These are phyloP conservation scores for Xiphophorus hellerii DNA, from an alignment of 2,113 vertebrate genomes.

Conservation along the genomic window DNA sequence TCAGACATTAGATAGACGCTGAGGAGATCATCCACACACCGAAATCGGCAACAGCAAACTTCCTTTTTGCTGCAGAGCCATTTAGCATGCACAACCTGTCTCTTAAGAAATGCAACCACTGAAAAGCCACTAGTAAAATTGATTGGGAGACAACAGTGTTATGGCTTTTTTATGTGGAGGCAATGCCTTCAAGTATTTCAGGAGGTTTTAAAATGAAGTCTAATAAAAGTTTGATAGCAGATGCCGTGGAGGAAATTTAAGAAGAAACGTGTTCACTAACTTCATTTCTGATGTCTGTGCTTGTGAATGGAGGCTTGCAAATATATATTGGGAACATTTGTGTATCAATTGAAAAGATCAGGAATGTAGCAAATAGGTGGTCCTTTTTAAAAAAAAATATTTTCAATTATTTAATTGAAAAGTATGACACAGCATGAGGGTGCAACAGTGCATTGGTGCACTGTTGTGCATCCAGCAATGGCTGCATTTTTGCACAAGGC, in stretches of 20 bases:
- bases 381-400: too few species aligned
- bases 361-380: neutral
- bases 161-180: conserved; percentile 25
- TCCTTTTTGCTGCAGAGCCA: neutral
- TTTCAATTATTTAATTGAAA: neutral
- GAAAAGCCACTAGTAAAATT: conserved; percentile 24
- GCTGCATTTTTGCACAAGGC: too few species aligned
- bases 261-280: neutral
- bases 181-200: conserved; percentile 10
- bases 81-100: conserved; percentile 5
- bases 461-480: too few species aligned
- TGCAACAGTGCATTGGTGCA: too few species aligned
- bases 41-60: neutral
- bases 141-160: conserved; percentile 9
- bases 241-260: conserved; percentile 13
- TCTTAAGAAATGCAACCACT: conserved; percentile 18
- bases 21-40: conserved; percentile 34
- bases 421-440: too few species aligned
- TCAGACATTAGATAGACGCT: conserved; percentile 24
- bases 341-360: neutral
- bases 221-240: conserved; percentile 48
- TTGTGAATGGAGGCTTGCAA: neutral
- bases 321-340: neutral
- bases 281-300: neutral
- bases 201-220: conserved; percentile 19